Percentiles rank a stretch among this genome's conserved stretches.
Evolutionary conservation across 2,888 invertebrate genomes (phyloP).

Genomic region (Alviniconcha strummeri): DNA sequence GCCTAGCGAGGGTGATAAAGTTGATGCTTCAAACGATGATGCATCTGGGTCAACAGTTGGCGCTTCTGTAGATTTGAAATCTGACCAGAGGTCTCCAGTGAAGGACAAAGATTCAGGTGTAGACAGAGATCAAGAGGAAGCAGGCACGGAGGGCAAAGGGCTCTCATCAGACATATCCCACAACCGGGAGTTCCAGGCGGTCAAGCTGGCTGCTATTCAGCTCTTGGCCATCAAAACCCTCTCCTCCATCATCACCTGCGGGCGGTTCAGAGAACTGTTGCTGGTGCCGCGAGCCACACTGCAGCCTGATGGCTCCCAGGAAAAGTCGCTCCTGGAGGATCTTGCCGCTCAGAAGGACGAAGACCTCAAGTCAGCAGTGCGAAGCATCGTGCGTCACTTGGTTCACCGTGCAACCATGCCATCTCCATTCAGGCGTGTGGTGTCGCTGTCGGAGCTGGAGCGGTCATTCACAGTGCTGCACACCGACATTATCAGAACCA

Average conservation of each 20-base stretch:
- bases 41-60: neutral
- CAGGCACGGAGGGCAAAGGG: neutral
- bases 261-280: constrained; percentile 77
- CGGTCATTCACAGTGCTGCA: constrained; percentile 69
- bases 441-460: constrained; percentile 70
- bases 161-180: constrained; percentile 12
- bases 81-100: neutral
- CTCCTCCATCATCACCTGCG: constrained; percentile 75
- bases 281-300: constrained; percentile 74
- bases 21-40: neutral
- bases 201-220: constrained; percentile 77
- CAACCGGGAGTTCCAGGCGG: constrained; percentile 73
- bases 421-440: constrained; percentile 65
- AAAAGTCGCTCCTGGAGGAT: constrained; percentile 58
- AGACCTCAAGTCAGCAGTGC: constrained; percentile 57
- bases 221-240: constrained; percentile 78
- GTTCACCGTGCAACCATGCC: constrained; percentile 66
- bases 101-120: neutral
- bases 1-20: neutral
- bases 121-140: constrained; percentile 12
- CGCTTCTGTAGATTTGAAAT: neutral
- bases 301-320: constrained; percentile 41
- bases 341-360: constrained; percentile 61
- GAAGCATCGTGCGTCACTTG: constrained; percentile 68
- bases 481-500: constrained; percentile 66